Evolutionary conservation across 2,113 vertebrate species (phyloP), one percentile per base, ranked within the genome.

Genomic region (Meles meles): DNA sequence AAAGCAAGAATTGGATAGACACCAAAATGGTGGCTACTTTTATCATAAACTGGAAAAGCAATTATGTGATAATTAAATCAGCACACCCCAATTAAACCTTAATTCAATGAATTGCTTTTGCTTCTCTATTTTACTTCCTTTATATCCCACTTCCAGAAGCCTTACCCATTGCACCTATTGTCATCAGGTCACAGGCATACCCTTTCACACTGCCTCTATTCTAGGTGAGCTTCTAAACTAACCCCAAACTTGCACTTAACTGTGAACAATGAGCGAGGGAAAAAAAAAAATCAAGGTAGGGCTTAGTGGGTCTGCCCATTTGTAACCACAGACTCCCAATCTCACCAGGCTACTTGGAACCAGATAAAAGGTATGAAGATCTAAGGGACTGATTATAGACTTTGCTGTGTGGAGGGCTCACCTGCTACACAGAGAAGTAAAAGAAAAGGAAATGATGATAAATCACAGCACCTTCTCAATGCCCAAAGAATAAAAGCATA

Each of bases 11-110:
- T 87, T 95, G 44, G 67, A 39, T 86, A 76, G 44, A 4, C 63
- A 74, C 86, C 49, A 72, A 94, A 90, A 77, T 37, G 23, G 96
- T 94, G 84, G 23, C 65, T 84, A 76, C 63, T 96, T 97, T 92
- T 39, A 71, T 82, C 65, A 93, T 69, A 79, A 90, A 81, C 72
- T 79, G 34, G 27, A 96, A 95, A 72, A 25, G 7, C 55, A 93
- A 91, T 88, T 93, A 89, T 57, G 67, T 89, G 59, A 88, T 83
- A 59, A 81, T 69, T 95, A 72, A 95, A 91, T 94, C 85, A 82
- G 84, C 47, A 89, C 47, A 81, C 13, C 17, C 57, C 89, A 84
- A 89, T 76, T 88, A 95, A 95, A 81, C 47, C 63, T 92, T 92
- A 27, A 89, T 83, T 92, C 57, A 61, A 84, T 59, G 76, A 80